Evolutionary conservation across 2,113 vertebrate species (phyloP).

Genomic region (Brachirus orientalis): DNA sequence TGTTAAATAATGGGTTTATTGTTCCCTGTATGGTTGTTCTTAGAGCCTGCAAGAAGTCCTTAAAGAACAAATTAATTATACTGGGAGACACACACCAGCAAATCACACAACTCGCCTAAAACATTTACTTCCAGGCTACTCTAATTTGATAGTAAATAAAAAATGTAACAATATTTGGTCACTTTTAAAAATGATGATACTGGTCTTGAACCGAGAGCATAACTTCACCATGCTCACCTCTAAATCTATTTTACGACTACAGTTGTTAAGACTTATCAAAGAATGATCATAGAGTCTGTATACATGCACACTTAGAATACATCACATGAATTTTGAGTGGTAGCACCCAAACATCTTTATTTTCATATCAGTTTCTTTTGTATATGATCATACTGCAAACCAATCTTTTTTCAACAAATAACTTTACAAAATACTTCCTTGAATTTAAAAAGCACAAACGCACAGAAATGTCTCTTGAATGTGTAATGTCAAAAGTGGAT

Average conservation of each 20-base stretch:
- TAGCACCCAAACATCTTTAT: slow-evolving; percentile 61
- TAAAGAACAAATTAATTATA: slow-evolving; percentile 7
- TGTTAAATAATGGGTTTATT: slow-evolving; percentile 33
- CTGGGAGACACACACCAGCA: slow-evolving; percentile 1
- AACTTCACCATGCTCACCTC: neutral
- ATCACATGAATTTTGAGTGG: slow-evolving; percentile 35
- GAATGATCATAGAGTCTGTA: neutral
- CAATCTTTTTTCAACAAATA: slow-evolving; percentile 46
- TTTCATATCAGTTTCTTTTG: slow-evolving; percentile 30
- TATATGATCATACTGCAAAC: slow-evolving; percentile 62
- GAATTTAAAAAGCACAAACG: slow-evolving; percentile 59
- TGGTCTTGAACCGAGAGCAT: neutral
- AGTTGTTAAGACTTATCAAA: neutral
- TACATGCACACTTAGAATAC: slow-evolving; percentile 19
- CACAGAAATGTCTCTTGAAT: slow-evolving; percentile 19
- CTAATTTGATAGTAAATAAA: slow-evolving; percentile 6
- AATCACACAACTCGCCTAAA: neutral
- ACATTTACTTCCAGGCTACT: neutral
- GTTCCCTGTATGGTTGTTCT: slow-evolving; percentile 39
- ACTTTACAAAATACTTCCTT: slow-evolving; percentile 50
- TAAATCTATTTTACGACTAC: neutral
- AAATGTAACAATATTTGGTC: neutral
- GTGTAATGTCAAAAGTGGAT: slow-evolving; percentile 19
- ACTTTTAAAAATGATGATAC: neutral
- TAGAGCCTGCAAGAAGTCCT: neutral